Evolutionary conservation across 2,797 vertebrate species (phyloP), one percentile per base, ranked within the genome.

Genomic region (Heliangelus exortis): DNA sequence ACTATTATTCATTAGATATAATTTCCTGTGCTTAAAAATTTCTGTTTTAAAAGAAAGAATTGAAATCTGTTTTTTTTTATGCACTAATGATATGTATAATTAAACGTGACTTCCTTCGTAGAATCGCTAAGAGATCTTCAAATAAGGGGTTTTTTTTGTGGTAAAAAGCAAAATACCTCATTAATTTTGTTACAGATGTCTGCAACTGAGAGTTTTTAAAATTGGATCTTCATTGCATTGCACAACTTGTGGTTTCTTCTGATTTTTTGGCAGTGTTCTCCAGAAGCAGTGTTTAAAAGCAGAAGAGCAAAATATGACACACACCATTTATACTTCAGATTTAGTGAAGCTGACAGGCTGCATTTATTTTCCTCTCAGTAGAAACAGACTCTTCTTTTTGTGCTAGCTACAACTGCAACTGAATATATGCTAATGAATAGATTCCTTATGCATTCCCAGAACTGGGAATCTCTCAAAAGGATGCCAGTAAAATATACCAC

Each of bases 151-250:
- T 26, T 26, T 26, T 72, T 36, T 36, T 75, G 23, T 53, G 20
- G 33, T 23, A 89, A 67, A 94, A 83, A 57, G 14, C 15, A 80
- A 91, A 92, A 71, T 74, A 67, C 23, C 19, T 94, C 36, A 88
- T 88, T 72, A 39, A 51, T 86, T 87, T 90, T n/a, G 62, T 61
- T 86, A 67, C 19, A 63, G 48, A 75, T 87, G 10, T 69, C 17
- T 84, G 53, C n/a, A 79, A 9, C 45, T 88, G 29, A 79, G 41
- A 47, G n/a, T 81, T 91, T 84, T 86, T 74, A 89, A 63, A 92
- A 67, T 34, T 41, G 20, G 66, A 89, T 72, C 13, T 15, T 92
- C 47, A 39, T 16, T 89, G n/a, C 20, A 21, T 88, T 92, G 77
- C 53, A 22, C 59, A 93, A 73, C 18, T 53, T 73, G 48, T 79